These are phyloP conservation scores for Leucopsar rothschildi DNA, from an alignment of 2,113 vertebrate genomes.

Conservation along the genomic window DNA sequence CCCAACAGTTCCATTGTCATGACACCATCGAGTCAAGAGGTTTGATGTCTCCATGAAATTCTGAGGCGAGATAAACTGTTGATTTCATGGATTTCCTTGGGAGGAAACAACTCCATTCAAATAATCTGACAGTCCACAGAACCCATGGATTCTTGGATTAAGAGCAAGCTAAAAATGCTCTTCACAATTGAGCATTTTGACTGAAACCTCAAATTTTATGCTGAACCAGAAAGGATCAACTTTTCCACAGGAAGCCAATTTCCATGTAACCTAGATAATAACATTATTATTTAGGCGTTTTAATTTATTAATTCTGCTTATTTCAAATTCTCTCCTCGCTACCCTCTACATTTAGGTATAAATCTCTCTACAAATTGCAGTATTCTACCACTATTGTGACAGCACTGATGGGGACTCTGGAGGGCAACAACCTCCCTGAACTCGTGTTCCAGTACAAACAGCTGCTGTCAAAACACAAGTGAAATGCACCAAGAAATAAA, in stretches of 20 bases:
- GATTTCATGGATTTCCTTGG: background rate
- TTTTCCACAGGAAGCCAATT: background rate
- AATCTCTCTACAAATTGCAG: background rate
- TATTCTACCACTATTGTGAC: background rate
- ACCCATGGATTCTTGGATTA: background rate
- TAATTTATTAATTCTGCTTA: background rate
- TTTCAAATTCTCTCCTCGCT: background rate
- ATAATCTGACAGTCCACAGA: background rate
- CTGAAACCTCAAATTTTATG: background rate
- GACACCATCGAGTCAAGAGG: rapidly evolving
- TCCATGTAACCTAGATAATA: background rate
- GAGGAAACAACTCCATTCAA: background rate
- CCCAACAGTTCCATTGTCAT: background rate
- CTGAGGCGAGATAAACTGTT: background rate
- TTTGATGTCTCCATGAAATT: background rate
- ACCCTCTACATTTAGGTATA: background rate
- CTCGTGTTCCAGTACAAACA: background rate
- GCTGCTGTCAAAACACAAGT: background rate
- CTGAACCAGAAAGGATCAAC: background rate
- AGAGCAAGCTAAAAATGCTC: background rate
- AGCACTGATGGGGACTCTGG: background rate
- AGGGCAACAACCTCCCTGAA: background rate
- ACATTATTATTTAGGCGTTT: background rate
- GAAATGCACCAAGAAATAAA: background rate
- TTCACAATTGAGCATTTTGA: background rate